These are phyloP conservation scores for Eilema sororculum DNA, from an alignment of 2,888 invertebrate species.

Conservation along the genomic window DNA sequence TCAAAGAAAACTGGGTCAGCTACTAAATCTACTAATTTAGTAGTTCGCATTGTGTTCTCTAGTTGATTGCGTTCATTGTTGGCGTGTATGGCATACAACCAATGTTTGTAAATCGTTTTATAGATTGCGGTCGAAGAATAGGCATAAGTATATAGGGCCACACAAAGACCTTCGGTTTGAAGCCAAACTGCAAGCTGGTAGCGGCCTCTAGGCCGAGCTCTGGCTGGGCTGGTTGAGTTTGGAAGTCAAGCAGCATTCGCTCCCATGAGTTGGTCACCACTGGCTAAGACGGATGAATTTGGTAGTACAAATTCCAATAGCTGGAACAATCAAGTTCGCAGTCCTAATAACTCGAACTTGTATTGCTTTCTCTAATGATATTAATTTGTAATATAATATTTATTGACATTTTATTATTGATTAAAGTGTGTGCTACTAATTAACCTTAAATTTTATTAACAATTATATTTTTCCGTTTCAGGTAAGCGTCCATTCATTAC, in stretches of 20 bases:
- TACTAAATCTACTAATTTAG: constrained; percentile 20
- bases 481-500: constrained; percentile 46
- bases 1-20: constrained; percentile 22
- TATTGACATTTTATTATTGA: background rate
- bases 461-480: constrained; percentile 47
- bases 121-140: background rate
- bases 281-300: no score
- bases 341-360: no score
- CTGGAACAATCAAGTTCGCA: no score
- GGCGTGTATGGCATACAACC: constrained; percentile 4
- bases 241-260: no score
- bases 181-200: no score
- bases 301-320: no score
- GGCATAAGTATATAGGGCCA: background rate
- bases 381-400: background rate
- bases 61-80: constrained; percentile 26
- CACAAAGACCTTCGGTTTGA: no score
- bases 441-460: constrained; percentile 32
- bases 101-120: constrained; percentile 20
- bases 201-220: no score
- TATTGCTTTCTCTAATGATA: no score
- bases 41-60: constrained; percentile 26
- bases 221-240: no score
- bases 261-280: no score
- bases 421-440: background rate